Conservation (phyloP, 1,140 invertebrate species). For the Hyles vespertilio region DNA sequence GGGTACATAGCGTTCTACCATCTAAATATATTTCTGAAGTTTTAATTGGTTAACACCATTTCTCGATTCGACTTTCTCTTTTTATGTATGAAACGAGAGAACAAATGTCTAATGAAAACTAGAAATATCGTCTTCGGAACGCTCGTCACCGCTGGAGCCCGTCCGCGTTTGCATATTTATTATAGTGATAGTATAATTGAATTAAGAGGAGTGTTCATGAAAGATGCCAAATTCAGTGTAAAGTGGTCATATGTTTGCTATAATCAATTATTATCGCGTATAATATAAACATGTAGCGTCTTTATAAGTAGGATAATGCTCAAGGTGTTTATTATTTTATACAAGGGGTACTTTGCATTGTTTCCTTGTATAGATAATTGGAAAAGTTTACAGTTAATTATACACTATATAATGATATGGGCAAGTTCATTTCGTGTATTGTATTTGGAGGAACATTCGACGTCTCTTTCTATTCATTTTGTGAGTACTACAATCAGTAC, state of each 20-base stretch:
- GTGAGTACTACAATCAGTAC: slow-evolving; percentile 51
- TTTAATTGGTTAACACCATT: slow-evolving; percentile 13
- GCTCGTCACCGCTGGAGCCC: no score
- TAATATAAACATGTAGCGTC: slow-evolving; percentile 57
- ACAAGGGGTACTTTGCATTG: slow-evolving; percentile 53
- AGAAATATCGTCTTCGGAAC: no score
- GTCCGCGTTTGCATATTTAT: no score
- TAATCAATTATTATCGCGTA: slow-evolving; percentile 58
- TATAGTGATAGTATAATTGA: slow-evolving; percentile 13
- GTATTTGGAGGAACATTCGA: slow-evolving; percentile 47
- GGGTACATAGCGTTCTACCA: no score
- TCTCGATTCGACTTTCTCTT: no score
- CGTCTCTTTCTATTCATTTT: slow-evolving; percentile 45
- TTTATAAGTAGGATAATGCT: slow-evolving; percentile 65
- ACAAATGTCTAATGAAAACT: no score
- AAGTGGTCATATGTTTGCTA: slow-evolving; percentile 54
- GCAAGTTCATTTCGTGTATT: neutral
- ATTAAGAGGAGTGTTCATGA: slow-evolving; percentile 56
- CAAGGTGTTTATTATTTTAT: slow-evolving; percentile 57
- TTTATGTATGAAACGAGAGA: no score
- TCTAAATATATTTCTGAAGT: slow-evolving; percentile 8
- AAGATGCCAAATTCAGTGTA: slow-evolving; percentile 71
- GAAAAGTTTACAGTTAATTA: slow-evolving; percentile 6
- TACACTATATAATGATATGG: slow-evolving; percentile 9
- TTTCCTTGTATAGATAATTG: slow-evolving; percentile 35